Conservation (phyloP, 2,113 vertebrate genomes). For the Raja brachyura region DNA sequence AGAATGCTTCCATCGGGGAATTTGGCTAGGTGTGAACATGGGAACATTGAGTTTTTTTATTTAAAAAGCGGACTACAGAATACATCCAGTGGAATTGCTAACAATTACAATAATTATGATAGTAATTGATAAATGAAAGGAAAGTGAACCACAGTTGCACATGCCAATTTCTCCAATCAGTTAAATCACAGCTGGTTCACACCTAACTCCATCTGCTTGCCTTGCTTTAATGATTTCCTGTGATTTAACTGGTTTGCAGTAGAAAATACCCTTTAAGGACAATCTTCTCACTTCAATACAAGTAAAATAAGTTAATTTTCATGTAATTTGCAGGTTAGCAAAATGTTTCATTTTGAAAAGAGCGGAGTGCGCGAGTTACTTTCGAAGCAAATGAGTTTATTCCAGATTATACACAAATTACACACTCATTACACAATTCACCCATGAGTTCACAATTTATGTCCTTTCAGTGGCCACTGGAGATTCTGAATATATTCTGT, state of each 20-base stretch:
- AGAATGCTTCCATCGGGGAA: neutral
- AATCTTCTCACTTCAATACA: neutral
- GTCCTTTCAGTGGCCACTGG: neutral
- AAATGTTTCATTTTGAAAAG: neutral
- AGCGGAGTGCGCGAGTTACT: neutral
- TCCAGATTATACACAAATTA: constrained; percentile 16
- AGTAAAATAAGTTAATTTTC: neutral
- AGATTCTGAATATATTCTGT: neutral
- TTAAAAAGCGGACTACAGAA: neutral
- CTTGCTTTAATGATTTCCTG: neutral
- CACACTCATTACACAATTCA: constrained; percentile 7
- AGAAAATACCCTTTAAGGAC: neutral
- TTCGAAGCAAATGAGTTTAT: neutral
- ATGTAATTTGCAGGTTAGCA: neutral
- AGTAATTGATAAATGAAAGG: neutral
- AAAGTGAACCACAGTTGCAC: neutral
- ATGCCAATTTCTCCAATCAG: neutral
- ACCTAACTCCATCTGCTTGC: neutral
- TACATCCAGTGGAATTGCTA: neutral
- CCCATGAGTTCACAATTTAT: constrained; percentile 1
- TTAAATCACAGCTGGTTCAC: neutral
- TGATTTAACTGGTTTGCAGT: neutral
- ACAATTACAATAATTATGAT: neutral
- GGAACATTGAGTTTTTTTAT: neutral
- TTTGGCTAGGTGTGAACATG: neutral